Percentiles rank a stretch among this genome's conserved stretches.
Evolutionary conservation across 1,140 invertebrate genomes (phyloP).

Genomic region (Drosophila gunungcola): DNA sequence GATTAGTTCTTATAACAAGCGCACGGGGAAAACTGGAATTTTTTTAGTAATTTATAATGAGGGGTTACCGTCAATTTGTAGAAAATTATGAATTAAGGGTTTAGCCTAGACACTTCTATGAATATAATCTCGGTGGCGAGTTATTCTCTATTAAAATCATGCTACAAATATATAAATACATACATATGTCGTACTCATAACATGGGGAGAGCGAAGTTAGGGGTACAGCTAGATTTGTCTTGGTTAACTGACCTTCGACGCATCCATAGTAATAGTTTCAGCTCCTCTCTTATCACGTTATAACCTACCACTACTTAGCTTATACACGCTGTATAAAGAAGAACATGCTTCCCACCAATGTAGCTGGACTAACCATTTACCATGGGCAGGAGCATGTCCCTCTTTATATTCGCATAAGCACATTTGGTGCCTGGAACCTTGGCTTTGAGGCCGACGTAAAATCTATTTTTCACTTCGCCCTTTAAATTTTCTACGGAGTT

Average conservation of each 20-base stretch:
- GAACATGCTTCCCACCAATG: constrained; percentile 3
- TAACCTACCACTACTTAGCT: constrained; percentile 24
- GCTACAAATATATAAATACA: constrained; percentile 49
- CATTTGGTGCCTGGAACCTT: constrained; percentile 15
- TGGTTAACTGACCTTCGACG: constrained; percentile 7
- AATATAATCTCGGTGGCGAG: constrained; percentile 79
- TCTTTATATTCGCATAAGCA: constrained; percentile 2
- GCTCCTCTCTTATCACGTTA: constrained; percentile 22
- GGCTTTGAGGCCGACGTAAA: not conserved
- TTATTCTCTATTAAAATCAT: constrained; percentile 66
- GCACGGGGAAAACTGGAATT: constrained; percentile 68
- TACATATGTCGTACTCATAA: constrained; percentile 37
- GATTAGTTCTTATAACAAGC: constrained; percentile 73
- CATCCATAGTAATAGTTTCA: constrained; percentile 4
- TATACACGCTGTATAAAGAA: constrained; percentile 5
- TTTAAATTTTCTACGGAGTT: constrained; percentile 12
- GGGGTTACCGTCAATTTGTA: constrained; percentile 28
- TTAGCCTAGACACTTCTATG: constrained; percentile 56
- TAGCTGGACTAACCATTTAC: not conserved
- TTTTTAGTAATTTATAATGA: constrained; percentile 39
- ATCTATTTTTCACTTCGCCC: not conserved
- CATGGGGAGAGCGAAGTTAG: constrained; percentile 11
- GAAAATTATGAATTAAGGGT: constrained; percentile 51
- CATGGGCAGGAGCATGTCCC: not conserved
- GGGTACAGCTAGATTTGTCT: not conserved